Evolutionary conservation across 2,113 vertebrate genomes (phyloP), one percentile per base, ranked within the genome.

Genomic region (Festucalex cinctus): DNA sequence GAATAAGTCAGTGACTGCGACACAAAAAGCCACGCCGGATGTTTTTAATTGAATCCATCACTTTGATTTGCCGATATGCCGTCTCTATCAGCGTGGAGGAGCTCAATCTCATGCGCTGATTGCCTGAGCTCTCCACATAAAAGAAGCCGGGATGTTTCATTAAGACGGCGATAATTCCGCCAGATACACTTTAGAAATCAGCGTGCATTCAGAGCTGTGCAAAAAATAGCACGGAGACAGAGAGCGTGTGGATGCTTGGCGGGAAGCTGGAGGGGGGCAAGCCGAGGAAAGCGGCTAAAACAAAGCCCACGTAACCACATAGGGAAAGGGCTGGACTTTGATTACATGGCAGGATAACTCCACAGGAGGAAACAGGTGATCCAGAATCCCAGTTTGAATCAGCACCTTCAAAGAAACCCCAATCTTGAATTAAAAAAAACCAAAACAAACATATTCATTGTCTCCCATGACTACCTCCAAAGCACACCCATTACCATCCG

Each of bases 91-190:
- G 80, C 19, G 69, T 66, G 78, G 79, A 82, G 79, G 79, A 83
- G 85, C 83, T 88, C 86, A 83, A 83, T 85, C 84, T 82, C 81
- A 74, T 83, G 59, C 76, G 74, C 74, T 89, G 87, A 86, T 88
- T 90, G 85, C 85, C 77, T 83, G 73, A 82, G 70, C 80, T 83
- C 77, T 88, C 84, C 76, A 86, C 80, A 84, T 88, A 79, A 86
- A 87, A 86, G 85, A 70, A 87, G 77, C 63, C 24, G 49, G 69
- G 65, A 79, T 81, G 78, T 88, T 86, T 81, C 83, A 88, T 87
- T 86, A 85, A 75, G 70, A 71, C 74, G 51, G 74, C 16, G 88
- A 87, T 88, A 84, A 85, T 89, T 89, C 84, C 80, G 84, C 73
- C 63, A 85, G 83, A 86, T 87, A 86, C 83, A 76, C 80, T 84